A percentile compares a stretch with the other conserved stretches of the same genome.
Conservation (phyloP, 2,888 invertebrate genomes). For the Chelonus formosanus region DNA sequence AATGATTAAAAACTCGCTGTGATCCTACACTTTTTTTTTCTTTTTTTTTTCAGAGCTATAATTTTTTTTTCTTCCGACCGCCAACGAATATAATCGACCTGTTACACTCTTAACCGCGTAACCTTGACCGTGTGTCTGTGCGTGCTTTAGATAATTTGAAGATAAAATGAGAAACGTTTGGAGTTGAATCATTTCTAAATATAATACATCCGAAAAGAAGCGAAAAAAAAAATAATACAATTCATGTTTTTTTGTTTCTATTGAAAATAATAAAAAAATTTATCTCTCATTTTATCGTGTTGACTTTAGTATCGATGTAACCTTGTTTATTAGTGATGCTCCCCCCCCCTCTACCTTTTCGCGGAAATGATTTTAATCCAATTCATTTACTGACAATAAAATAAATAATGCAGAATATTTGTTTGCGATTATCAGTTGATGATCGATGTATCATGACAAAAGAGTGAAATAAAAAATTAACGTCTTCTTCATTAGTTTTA, state of each 20-base stretch:
- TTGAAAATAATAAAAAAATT: not conserved
- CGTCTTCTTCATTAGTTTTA: constrained; percentile 22
- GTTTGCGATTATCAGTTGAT: constrained; percentile 2
- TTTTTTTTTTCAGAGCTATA: not conserved
- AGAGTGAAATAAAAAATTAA: constrained; percentile 5
- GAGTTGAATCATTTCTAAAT: not conserved
- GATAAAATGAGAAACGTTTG: constrained; percentile 11
- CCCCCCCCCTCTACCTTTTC: not conserved
- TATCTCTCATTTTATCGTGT: constrained; percentile 6
- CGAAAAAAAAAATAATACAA: not conserved
- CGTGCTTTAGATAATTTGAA: constrained; percentile 18
- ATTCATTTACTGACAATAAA: not conserved
- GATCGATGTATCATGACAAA: constrained; percentile 16
- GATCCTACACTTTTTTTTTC: constrained; percentile 25
- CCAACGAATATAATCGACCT: constrained; percentile 18
- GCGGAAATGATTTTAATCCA: not conserved
- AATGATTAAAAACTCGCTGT: constrained; percentile 45
- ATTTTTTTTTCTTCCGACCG: constrained; percentile 10
- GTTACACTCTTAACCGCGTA: constrained; percentile 21
- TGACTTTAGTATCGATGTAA: not conserved
- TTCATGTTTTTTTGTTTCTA: not conserved
- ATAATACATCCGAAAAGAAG: too few species aligned
- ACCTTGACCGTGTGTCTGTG: constrained; percentile 33
- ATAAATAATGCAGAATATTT: not conserved
- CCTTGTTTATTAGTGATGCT: too few species aligned